Evolutionary conservation across 2,888 invertebrate genomes (phyloP).

Genomic region (Molorchus minor): DNA sequence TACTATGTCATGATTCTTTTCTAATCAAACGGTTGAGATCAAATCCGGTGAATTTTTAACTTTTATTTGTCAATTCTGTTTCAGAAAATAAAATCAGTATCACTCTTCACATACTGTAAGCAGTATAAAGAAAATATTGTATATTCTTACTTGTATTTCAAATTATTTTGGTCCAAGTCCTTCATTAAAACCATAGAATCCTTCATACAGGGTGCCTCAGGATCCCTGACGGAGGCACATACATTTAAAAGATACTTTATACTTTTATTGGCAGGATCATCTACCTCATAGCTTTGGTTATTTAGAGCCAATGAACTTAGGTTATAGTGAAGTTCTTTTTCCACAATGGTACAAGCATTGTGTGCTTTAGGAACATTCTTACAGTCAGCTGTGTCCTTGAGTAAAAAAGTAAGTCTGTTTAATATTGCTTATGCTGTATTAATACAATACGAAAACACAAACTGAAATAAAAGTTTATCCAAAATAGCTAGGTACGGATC

Average conservation of each 20-base stretch:
- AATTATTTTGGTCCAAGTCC: conserved; percentile 17
- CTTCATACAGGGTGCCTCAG: conserved; percentile 26
- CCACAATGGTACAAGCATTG: not conserved
- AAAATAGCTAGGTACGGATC: no score
- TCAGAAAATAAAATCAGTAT: not conserved
- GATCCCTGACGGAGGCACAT: conserved; percentile 21
- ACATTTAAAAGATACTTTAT: conserved; percentile 28
- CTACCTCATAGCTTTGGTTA: conserved; percentile 3
- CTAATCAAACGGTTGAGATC: not conserved
- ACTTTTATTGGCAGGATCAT: conserved; percentile 2
- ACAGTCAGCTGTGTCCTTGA: conserved; percentile 9
- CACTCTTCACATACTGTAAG: not conserved
- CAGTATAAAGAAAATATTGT: not conserved
- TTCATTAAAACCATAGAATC: conserved; percentile 22
- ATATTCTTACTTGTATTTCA: conserved; percentile 26
- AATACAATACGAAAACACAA: no score
- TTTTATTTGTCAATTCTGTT: not conserved
- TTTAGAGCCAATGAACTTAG: not conserved
- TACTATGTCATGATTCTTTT: not conserved
- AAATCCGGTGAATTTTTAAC: not conserved
- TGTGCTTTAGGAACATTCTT: not conserved
- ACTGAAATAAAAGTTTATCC: no score
- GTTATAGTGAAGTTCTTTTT: not conserved
- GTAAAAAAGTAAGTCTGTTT: conserved; percentile 5
- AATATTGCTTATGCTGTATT: no score